Conservation (phyloP, 2,797 vertebrate species). For the Paguma larvata region DNA sequence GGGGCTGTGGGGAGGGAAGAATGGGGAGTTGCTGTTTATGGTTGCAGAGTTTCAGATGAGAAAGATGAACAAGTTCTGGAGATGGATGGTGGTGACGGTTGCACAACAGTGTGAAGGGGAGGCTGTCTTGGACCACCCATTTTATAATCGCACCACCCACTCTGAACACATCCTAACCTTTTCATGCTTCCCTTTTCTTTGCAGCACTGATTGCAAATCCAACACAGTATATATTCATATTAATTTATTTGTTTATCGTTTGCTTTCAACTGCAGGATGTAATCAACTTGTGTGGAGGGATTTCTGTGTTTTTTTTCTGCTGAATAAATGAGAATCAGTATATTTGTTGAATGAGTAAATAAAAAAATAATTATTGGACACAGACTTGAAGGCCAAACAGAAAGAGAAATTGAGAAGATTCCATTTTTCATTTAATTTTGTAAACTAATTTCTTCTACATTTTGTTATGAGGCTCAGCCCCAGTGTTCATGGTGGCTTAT, state of each 20-base stretch:
- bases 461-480: not conserved
- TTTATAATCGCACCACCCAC: not conserved
- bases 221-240: not conserved
- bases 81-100: not conserved
- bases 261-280: not conserved
- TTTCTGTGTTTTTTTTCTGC: constrained; percentile 27
- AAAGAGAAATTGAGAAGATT: constrained; percentile 8
- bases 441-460: constrained; percentile 1
- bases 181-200: not conserved
- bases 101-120: not conserved
- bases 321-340: not conserved
- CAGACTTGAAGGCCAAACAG: not conserved
- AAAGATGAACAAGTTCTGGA: not conserved
- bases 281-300: not conserved
- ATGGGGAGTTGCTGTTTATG: not conserved
- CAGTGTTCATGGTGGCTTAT: constrained; percentile 19
- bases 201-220: not conserved
- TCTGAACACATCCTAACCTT: not conserved
- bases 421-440: not conserved
- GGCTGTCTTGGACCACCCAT: not conserved
- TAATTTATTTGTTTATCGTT: not conserved
- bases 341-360: constrained; percentile 10
- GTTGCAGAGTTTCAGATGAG: not conserved
- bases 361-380: not conserved
- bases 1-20: not conserved